These are phyloP conservation scores for Clarias gariepinus DNA, from an alignment of 2,113 vertebrate species.

Conservation along the genomic window DNA sequence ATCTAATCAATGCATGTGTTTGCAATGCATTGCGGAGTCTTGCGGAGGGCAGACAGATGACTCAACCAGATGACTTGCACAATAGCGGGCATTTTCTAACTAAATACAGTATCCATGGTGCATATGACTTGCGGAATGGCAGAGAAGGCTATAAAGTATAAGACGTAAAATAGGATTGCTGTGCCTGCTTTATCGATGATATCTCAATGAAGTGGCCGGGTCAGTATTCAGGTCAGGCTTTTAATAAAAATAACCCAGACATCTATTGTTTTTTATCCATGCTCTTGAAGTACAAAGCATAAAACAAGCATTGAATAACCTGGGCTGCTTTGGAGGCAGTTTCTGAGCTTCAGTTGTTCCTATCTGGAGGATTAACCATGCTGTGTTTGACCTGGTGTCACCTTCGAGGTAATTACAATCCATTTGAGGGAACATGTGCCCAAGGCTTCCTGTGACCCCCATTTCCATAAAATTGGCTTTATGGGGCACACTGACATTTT, in stretches of 20 bases:
- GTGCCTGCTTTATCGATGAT: background rate
- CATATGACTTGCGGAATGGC: background rate
- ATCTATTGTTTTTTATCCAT: background rate
- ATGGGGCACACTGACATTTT: conserved; percentile 41
- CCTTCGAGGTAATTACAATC: conserved; percentile 53
- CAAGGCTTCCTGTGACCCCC: conserved; percentile 54
- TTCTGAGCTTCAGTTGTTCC: background rate
- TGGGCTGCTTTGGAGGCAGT: conserved; percentile 4
- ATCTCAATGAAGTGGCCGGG: background rate
- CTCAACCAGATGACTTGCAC: conserved; percentile 20
- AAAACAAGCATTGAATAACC: background rate
- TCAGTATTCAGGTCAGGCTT: background rate
- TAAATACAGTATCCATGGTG: conserved; percentile 1
- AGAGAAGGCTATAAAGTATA: background rate
- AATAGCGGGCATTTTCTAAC: background rate
- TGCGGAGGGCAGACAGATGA: conserved; percentile 1
- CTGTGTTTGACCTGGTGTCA: conserved; percentile 47
- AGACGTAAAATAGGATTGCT: background rate
- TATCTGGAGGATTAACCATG: conserved; percentile 42
- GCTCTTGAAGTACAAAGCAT: background rate
- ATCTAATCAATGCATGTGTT: conserved; percentile 41
- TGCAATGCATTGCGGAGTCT: conserved; percentile 19
- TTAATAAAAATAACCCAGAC: background rate
- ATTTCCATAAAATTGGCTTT: conserved; percentile 51
- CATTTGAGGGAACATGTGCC: conserved; percentile 54